Evolutionary conservation across 1,140 invertebrate genomes (phyloP).

Genomic region (Piezodorus guildinii): DNA sequence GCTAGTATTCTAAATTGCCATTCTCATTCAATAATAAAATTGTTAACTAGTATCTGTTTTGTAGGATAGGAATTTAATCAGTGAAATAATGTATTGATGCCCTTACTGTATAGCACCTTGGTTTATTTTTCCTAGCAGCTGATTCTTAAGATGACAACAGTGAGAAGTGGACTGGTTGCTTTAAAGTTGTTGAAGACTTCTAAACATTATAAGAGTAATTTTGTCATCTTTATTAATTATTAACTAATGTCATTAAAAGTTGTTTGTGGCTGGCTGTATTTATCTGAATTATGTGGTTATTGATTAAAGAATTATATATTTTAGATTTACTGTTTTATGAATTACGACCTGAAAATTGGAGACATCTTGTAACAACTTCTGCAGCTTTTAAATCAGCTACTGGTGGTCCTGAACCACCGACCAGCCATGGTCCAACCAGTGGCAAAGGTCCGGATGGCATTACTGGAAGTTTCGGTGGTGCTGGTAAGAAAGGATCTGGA

Average conservation of each 20-base stretch:
- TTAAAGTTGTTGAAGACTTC: constrained; percentile 14
- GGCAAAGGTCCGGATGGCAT: background rate
- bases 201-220: constrained; percentile 17
- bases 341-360: constrained; percentile 2
- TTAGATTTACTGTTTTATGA: constrained; percentile 15
- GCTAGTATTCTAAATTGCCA: no score
- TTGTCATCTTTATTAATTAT: no score
- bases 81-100: no score
- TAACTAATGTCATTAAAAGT: no score
- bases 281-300: background rate
- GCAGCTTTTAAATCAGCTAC: constrained; percentile 2
- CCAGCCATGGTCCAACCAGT: background rate
- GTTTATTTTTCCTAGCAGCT: no score
- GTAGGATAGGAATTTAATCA: no score
- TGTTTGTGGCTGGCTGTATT: no score
- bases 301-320: background rate
- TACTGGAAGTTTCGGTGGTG: background rate
- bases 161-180: constrained; percentile 23
- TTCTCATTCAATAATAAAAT: no score
- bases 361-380: background rate
- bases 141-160: constrained; percentile 21
- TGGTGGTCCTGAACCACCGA: background rate
- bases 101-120: no score
- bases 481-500: constrained; percentile 18
- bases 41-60: no score